Conservation (phyloP, 2,888 invertebrate species). For the Hermaeophaga mercurialis region DNA sequence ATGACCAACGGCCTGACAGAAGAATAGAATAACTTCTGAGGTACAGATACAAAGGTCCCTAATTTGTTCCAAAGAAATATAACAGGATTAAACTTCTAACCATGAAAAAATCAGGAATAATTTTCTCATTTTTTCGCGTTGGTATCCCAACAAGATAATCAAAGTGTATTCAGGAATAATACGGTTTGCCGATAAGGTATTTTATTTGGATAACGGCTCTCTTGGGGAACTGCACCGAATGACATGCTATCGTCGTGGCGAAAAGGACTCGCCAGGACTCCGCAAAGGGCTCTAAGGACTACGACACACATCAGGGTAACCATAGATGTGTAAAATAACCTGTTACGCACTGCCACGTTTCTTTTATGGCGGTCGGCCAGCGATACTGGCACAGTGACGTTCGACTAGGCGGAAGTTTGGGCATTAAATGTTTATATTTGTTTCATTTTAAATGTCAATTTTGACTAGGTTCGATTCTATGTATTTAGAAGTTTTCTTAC, state of each 20-base stretch:
- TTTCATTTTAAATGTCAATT: too few species aligned
- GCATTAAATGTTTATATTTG: too few species aligned
- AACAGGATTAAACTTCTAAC: too few species aligned
- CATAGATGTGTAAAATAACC: constrained; percentile 60
- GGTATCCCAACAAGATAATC: too few species aligned
- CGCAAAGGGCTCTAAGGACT: constrained; percentile 49
- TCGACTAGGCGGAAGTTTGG: not conserved
- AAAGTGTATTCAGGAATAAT: constrained; percentile 40
- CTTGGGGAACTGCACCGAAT: constrained; percentile 39
- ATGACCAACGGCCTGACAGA: constrained; percentile 1
- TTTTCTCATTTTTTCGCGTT: too few species aligned
- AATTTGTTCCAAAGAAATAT: too few species aligned
- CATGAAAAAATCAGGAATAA: too few species aligned
- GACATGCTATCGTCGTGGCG: constrained; percentile 41
- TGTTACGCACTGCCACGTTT: constrained; percentile 54
- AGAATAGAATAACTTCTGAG: too few species aligned
- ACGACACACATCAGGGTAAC: constrained; percentile 53
- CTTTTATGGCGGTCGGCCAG: constrained; percentile 42
- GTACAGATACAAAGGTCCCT: too few species aligned
- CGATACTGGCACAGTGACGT: constrained; percentile 12
- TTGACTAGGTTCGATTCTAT: too few species aligned
- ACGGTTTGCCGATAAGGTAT: constrained; percentile 46
- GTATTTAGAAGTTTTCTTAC: too few species aligned
- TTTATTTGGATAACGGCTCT: constrained; percentile 51
- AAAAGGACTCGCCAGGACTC: constrained; percentile 39